These are phyloP conservation scores for Miltochrista miniata DNA, from an alignment of 2,888 invertebrate genomes.

Conservation along the genomic window DNA sequence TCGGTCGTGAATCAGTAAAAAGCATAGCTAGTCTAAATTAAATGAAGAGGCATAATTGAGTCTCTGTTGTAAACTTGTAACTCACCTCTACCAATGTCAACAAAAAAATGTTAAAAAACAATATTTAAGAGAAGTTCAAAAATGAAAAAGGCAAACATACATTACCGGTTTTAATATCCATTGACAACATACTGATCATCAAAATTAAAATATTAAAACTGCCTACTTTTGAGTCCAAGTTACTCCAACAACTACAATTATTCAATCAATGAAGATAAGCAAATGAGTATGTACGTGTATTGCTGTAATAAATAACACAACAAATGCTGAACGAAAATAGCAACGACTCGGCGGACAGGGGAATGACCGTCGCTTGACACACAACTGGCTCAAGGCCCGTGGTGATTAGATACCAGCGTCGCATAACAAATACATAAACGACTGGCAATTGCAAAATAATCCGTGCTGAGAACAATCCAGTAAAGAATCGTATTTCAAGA, in stretches of 20 bases:
- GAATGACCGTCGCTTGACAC: conserved; percentile 81
- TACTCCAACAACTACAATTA: conserved; percentile 23
- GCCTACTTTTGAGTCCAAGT: background rate
- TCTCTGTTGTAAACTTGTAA: no score
- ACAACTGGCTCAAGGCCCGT: conserved; percentile 79
- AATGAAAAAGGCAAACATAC: no score
- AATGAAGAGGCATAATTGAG: no score
- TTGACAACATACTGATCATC: no score
- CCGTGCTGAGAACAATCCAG: conserved; percentile 9
- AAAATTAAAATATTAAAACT: background rate
- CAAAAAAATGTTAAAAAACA: no score
- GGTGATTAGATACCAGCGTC: conserved; percentile 76
- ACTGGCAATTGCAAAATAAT: conserved; percentile 67
- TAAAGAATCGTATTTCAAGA: no score
- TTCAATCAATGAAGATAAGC: conserved; percentile 56
- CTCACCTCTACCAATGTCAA: no score
- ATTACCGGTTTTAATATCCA: no score
- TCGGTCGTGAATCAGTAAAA: no score
- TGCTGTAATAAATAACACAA: conserved; percentile 71
- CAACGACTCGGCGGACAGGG: conserved; percentile 60
- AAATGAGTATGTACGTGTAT: conserved; percentile 38
- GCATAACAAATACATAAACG: conserved; percentile 67
- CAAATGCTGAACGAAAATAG: conserved; percentile 77
- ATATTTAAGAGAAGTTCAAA: no score
- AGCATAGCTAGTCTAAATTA: no score